Base-by-base conservation (phyloP, 2,888 invertebrate genomes). In the Erannis defoliaria region DNA sequence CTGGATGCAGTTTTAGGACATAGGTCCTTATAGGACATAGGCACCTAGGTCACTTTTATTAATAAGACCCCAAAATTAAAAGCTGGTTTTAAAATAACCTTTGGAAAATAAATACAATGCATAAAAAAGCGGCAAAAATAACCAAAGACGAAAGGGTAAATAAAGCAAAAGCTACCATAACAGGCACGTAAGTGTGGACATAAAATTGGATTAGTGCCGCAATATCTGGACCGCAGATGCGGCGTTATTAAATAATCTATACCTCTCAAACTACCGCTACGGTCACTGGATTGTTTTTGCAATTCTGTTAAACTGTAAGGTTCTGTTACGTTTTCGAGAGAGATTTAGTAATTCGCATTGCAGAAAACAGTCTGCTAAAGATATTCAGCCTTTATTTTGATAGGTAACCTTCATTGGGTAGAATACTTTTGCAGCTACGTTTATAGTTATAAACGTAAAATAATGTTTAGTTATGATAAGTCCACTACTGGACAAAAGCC, bases 201-300 rank as follows among this genome's bases (percentile, higher is more conserved):
- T 70, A 62, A 71, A 75, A 77, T 73, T 71, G 63, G 62, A 72
- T 76, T 75, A 77, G 62, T 68, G 43, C 56, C 66, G 57, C 69
- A 67, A 70, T 67, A 68, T 64, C 67, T 64, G 57, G 66, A 63
- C 55, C 66, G 55, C 77, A 76, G 74, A 76, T 72, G 78, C 68
- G 70, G 64, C 67, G 62, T 72, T 77, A 77, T 74, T 74, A 71
- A 74, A 74, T 73, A 73, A 73, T 43, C 57, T 68, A 64, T 43
- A 50, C 61, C 55, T 60, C 59, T 51, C 43, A 59, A 37, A 35
- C 43, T 43, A 37, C 40, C 50, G 33, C 45, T 16, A 48, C 9
- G 26, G 16, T 43, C 35, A 48, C 55, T 51, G 16, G 23, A 67
- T 62, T 62, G 64, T 62, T 58, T 61, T 61, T 59, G 37, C 58